Evolutionary conservation across 2,797 vertebrate genomes (phyloP), one percentile per base, ranked within the genome.

Genomic region (Caiman crocodilus): DNA sequence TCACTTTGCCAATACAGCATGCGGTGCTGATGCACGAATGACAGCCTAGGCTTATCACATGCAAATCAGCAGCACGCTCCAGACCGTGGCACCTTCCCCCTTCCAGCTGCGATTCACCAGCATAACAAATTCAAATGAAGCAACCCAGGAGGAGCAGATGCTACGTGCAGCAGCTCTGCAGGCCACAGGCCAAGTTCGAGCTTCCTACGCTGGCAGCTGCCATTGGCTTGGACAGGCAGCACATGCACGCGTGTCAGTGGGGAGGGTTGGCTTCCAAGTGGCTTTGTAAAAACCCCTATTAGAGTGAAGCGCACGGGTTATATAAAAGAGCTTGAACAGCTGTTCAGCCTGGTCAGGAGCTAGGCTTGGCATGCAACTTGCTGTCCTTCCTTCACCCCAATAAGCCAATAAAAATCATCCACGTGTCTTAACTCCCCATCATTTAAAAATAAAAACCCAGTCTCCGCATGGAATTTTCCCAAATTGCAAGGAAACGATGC

Each of bases 371-470:
- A 30, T 26, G n/a, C 56, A 32, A 14, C 14, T 32, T 14, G 14
- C 76, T 20, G 18, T 20, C 28, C 6, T 21, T n/a, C 12, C 18
- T 25, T 32, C 11, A 23, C 18, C 57, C 18, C 28, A 13, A 25
- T 35, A n/a, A 32, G 59, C 16, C 55, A 14, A 23, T 15, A 10
- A 7, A 42, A 59, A 16, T 4, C 7, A 1, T 15, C 63, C n/a
- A 14, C 0, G 0, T 1, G 21, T 30, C 2, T 23, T 23, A 7
- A 10, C 3, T 2, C 6, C 0, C 56, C 0, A 0, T 1, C 74
- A 4, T 1, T 14, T n/a, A 32, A 80, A 60, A 1, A 28, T 63
- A n/a, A 58, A 30, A 26, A 28, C 26, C 42, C 9, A 14, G 23
- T 58, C 14, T 28, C 2, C 3, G 56, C 8, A 73, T 6, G 3